Evolutionary conservation across 2,888 invertebrate species (phyloP), one percentile per base, ranked within the genome.

Genomic region (Autographa gamma): DNA sequence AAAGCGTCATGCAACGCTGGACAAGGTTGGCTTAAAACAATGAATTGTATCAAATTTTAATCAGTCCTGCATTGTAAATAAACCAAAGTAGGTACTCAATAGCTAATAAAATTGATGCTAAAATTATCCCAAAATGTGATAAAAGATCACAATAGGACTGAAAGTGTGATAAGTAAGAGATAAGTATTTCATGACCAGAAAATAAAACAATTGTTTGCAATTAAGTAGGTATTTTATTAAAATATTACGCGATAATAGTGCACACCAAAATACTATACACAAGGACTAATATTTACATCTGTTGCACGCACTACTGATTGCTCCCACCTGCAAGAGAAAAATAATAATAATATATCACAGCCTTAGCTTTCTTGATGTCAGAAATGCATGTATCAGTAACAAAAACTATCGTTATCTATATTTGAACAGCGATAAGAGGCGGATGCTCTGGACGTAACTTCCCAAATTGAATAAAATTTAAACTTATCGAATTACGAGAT

Each of bases 321-420:
- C 85, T 85, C 79, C 88, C 88, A 93, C 87, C 95, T 95, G 95
- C 70, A 95, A 95, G 88, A 92, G 92, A 93, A 92, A 92, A 90
- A 88, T 89, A 85, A 80, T 82, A 89, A 90, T 86, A 91, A 93
- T 93, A 90, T 91, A 93, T 93, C 92, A 92, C 88, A 92, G 86
- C 78, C 89, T 90, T 84, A 64, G 81, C 65, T 76, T 83, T 80
- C 76, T 79, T 74, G 87, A 87, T 85, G 87, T 78, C 89, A 91
- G 88, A 90, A 90, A 88, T 88, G 85, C 81, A 73, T 71, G 71
- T 69, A 71, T 75, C 63, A 63, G 64, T 61, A 25, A 25, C 56
- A 18, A 71, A 59, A 69, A 71, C 67, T 18, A 64, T 41, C 58
- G 67, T 69, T 79, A 73, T 71, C 74, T 31, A 69, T 69, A 34